Percentiles rank a stretch among this genome's conserved stretches.
These are phyloP conservation scores for Sitodiplosis mosellana DNA, from an alignment of 1,140 invertebrate species.

Conservation along the genomic window DNA sequence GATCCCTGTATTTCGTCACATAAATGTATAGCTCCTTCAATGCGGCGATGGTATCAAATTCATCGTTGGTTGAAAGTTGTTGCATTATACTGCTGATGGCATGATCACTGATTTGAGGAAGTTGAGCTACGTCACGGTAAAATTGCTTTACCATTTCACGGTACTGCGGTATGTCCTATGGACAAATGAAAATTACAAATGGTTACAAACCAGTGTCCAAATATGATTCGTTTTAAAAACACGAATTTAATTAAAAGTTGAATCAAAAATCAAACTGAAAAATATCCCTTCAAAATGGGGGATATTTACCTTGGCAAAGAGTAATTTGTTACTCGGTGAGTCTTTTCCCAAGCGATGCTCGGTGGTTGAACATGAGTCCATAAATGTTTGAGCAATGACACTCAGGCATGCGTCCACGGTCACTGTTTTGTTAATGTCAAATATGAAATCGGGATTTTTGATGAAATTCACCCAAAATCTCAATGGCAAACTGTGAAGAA, in stretches of 20 bases:
- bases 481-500: constrained; percentile 54
- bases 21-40: constrained; percentile 89
- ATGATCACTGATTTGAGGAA: constrained; percentile 79
- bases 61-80: constrained; percentile 65
- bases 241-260: background rate
- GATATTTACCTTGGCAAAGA: constrained; percentile 66
- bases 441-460: constrained; percentile 93
- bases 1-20: constrained; percentile 81
- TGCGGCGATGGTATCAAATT: constrained; percentile 73
- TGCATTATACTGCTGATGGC: constrained; percentile 85
- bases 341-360: constrained; percentile 83
- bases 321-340: constrained; percentile 83
- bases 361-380: constrained; percentile 81
- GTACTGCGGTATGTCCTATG: constrained; percentile 70
- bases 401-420: constrained; percentile 84
- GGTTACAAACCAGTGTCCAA: background rate
- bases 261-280: background rate
- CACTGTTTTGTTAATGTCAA: constrained; percentile 85
- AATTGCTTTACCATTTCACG: constrained; percentile 73
- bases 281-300: background rate
- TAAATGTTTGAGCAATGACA: constrained; percentile 90
- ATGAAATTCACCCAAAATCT: constrained; percentile 96
- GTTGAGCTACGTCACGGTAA: constrained; percentile 63
- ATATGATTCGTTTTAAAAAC: background rate
- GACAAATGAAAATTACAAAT: background rate